Conservation (phyloP, 37 sponge, comb jelly and placozoan species). For the Bolinopsis microptera region DNA sequence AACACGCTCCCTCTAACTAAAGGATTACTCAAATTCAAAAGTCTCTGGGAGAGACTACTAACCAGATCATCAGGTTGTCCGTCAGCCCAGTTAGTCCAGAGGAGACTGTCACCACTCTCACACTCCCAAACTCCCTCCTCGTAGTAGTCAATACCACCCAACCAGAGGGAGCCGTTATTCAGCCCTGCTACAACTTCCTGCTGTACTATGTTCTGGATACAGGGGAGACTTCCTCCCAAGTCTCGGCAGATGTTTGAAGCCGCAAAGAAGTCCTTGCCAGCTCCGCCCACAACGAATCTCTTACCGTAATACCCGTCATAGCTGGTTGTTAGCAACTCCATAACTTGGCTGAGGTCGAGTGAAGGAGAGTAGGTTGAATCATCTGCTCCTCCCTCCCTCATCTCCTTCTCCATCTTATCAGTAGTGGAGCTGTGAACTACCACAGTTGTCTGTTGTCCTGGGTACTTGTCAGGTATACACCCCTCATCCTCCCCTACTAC, state of each 20-base stretch:
- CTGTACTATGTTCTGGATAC: background rate
- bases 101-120: background rate
- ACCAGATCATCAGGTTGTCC: background rate
- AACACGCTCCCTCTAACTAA: no score
- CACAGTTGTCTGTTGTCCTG: background rate
- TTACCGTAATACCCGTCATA: background rate
- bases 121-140: slow-evolving; percentile 16
- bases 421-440: background rate
- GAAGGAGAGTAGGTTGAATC: background rate
- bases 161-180: background rate
- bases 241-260: background rate
- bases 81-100: background rate
- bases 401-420: background rate
- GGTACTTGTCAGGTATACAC: background rate
- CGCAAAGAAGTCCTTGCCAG: background rate
- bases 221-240: background rate
- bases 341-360: background rate
- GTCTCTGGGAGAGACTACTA: no score
- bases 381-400: background rate
- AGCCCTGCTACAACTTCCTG: background rate
- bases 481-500: background rate
- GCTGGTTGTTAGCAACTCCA: background rate
- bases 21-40: no score
- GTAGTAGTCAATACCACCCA: slow-evolving; percentile 14
- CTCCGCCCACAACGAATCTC: background rate